These are phyloP conservation scores for Hydraecia micacea DNA, from an alignment of 2,888 invertebrate species.

Conservation along the genomic window DNA sequence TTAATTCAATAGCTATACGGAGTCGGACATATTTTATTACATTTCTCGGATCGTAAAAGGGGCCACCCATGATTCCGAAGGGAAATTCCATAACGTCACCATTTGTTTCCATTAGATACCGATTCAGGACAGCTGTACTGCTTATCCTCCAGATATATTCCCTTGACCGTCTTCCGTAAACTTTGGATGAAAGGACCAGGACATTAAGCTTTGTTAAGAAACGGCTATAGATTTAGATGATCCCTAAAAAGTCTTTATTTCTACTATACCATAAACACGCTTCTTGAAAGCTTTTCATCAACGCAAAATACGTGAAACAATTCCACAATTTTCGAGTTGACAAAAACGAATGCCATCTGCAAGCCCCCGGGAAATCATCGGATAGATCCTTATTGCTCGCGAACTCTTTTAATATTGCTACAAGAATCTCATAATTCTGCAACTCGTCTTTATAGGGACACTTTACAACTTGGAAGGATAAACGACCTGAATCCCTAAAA, in stretches of 20 bases:
- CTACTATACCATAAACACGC: background rate
- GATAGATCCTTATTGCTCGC: background rate
- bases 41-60: conserved; percentile 34
- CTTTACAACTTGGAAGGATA: conserved; percentile 22
- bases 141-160: background rate
- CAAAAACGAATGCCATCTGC: conserved; percentile 20
- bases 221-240: background rate
- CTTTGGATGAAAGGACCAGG: background rate
- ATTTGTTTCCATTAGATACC: conserved; percentile 22
- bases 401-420: conserved; percentile 37
- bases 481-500: conserved; percentile 15
- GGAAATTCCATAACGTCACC: conserved; percentile 22
- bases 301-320: conserved; percentile 24
- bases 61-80: background rate
- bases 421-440: conserved; percentile 33
- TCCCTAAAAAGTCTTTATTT: conserved; percentile 1
- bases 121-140: background rate
- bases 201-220: background rate
- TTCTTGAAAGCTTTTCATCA: conserved; percentile 26
- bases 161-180: background rate
- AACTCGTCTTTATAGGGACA: conserved; percentile 17
- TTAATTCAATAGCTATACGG: conserved; percentile 9
- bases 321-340: conserved; percentile 26
- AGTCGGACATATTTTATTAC: conserved; percentile 22
- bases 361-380: conserved; percentile 41